Base-by-base conservation (phyloP, 2,113 vertebrate species). In the Rhizomys pruinosus region DNA sequence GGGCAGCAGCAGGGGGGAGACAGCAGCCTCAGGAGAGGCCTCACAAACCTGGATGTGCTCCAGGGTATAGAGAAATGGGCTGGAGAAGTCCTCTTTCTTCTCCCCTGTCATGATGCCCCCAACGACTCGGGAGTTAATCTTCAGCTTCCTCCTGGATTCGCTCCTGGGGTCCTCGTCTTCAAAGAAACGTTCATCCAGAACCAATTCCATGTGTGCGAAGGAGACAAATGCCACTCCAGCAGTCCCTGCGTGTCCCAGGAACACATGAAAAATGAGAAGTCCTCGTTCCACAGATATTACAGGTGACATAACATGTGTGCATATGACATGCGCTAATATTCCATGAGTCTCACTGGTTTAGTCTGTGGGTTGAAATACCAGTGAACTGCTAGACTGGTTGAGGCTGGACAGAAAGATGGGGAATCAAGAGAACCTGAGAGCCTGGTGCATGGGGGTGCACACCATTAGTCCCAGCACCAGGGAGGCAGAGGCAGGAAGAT, bases 161-260 rank as follows among this genome's bases (percentile, higher is more conserved):
- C 11, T 6, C 11, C 25, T 55, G 29, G 20, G 16, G 12, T 1
- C 1, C 32, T 59, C 44, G 55, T 84, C 89, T 74, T 85, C 59
- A 84, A 97, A 96, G 69, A 92, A 97, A 15, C 29, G 55, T 13
- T 95, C 89, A 39, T 96, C n/a, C 42, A 97, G 66, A 89, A 96
- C 1, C 6, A 89, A 94, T 59, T 95, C 95, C 95, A 97, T 57
- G 42, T 87, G 47, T 34, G 0, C 44, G 32, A 95, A 95, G 81
- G 96, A 97, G 59, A 92, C 57, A 27, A 97, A 95, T 52, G 96
- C 95, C 37, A 97, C 90, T 3, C 94, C 93, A 0, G 5, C 34
- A 29, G 16, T 44, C 5, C 79, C 96, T 97, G 77, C 0, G n/a
- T 37, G 5, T 81, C 39, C 25, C 80, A 78, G 27, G 82, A 74